Percentiles rank a stretch among this genome's conserved stretches.
phyloP scores from a whole-genome alignment of 2,113 vertebrate genomes.

The Mustela nigripes region DNA sequence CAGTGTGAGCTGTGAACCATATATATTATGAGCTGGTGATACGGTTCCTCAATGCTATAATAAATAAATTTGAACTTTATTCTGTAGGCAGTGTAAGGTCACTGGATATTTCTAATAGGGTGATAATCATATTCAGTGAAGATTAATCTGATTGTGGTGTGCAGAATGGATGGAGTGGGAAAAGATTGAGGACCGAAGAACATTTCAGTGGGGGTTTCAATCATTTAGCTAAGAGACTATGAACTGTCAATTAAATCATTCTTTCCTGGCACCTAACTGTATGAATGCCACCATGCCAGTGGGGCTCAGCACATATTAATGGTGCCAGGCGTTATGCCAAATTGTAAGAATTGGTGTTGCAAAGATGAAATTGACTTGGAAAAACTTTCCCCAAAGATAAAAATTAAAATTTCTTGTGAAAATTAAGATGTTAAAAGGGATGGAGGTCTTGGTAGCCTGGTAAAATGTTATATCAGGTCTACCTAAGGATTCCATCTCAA shows the following conservation, averaged over 20 bases:
- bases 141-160: background rate
- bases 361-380: conserved; percentile 10
- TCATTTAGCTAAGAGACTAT: background rate
- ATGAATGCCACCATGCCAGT: background rate
- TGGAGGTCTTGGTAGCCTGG: background rate
- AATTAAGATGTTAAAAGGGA: background rate
- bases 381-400: background rate
- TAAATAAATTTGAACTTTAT: background rate
- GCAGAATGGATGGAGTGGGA: background rate
- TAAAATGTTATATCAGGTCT: background rate
- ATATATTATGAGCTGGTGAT: background rate
- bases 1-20: background rate
- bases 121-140: background rate
- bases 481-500: background rate
- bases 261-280: background rate
- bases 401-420: background rate
- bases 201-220: background rate
- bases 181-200: background rate
- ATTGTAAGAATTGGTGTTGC: background rate
- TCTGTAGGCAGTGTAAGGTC: background rate
- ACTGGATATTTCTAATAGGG: background rate
- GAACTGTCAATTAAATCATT: background rate
- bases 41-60: background rate
- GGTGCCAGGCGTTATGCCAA: background rate
- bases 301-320: background rate